Conservation (phyloP, 2,113 vertebrate genomes). For the Heptranchias perlo region DNA sequence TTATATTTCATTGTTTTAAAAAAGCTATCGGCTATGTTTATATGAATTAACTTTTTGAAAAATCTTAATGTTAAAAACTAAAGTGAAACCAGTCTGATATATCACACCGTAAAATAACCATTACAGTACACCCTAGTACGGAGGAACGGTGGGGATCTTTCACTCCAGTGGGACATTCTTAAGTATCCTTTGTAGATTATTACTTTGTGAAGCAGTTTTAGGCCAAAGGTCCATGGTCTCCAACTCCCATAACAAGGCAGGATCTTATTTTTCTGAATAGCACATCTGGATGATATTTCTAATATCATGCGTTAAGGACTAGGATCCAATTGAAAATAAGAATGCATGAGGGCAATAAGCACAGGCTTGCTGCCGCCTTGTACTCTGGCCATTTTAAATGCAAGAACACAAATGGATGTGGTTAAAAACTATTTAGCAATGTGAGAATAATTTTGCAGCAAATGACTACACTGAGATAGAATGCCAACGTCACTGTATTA, state of each 20-base stretch:
- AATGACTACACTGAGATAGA: background rate
- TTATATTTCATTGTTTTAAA: background rate
- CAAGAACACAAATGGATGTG: background rate
- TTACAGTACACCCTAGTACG: background rate
- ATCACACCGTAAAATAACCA: background rate
- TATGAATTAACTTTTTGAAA: background rate
- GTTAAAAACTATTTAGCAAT: background rate
- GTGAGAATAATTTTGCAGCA: conserved; percentile 23
- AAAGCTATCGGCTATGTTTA: background rate
- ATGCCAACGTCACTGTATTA: background rate
- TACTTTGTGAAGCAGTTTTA: background rate
- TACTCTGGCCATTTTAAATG: background rate
- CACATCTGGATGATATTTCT: conserved; percentile 20
- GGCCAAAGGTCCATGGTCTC: conserved; percentile 17
- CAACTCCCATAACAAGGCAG: conserved; percentile 6
- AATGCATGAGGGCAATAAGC: background rate
- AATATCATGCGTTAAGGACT: background rate
- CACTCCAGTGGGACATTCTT: background rate
- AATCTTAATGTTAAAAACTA: background rate
- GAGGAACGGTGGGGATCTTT: background rate
- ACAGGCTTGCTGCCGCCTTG: background rate
- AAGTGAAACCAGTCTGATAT: background rate
- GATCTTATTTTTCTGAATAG: background rate
- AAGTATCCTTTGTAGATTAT: conserved; percentile 21
- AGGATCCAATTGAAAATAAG: background rate